A percentile compares a stretch with the other conserved stretches of the same genome.
Evolutionary conservation across 2,888 invertebrate genomes (phyloP).

Genomic region (Eueremaeus valkanovi): DNA sequence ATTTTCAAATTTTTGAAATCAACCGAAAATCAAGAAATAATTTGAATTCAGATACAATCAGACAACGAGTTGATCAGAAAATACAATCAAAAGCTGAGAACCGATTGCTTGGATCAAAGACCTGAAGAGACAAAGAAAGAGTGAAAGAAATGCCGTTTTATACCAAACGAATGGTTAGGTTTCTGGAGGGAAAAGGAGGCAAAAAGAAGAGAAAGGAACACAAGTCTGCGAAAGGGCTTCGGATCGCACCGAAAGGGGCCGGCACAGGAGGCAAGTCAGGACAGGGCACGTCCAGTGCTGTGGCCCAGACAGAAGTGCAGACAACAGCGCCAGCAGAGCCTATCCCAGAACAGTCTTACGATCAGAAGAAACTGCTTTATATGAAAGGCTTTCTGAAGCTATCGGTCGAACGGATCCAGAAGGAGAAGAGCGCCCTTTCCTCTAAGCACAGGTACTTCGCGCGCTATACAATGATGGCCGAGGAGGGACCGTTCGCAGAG

Average conservation of each 20-base stretch:
- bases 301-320: neutral
- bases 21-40: too few species aligned
- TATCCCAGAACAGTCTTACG: neutral
- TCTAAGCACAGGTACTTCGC: neutral
- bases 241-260: neutral
- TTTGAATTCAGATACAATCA: too few species aligned
- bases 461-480: neutral
- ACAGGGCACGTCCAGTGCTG: neutral
- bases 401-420: neutral
- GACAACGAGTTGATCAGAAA: too few species aligned
- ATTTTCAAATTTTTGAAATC: too few species aligned
- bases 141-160: too few species aligned
- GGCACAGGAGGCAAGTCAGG: neutral
- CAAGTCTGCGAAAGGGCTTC: neutral
- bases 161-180: too few species aligned
- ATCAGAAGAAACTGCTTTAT: neutral
- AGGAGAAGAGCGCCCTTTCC: neutral
- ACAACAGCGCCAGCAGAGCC: neutral
- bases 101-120: too few species aligned
- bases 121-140: too few species aligned
- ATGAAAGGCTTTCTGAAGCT: conserved; percentile 18
- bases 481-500: neutral
- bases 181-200: too few species aligned
- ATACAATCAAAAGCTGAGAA: too few species aligned
- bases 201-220: neutral